These are phyloP conservation scores for Tyria jacobaeae DNA, from an alignment of 2,888 invertebrate genomes.

Conservation along the genomic window DNA sequence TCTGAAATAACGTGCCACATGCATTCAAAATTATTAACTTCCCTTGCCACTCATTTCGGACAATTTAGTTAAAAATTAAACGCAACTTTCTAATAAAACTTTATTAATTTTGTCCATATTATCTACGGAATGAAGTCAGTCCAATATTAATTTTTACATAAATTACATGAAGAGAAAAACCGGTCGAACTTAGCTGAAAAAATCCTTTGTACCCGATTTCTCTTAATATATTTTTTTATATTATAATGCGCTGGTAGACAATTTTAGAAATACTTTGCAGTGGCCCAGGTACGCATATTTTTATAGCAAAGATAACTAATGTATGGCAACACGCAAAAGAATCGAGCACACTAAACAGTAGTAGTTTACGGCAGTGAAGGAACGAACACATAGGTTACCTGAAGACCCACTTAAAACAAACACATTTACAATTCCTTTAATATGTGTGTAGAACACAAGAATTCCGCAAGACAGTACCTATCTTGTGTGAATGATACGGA, in stretches of 20 bases:
- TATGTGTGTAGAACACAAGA: constrained; percentile 64
- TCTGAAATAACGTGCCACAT: constrained; percentile 34
- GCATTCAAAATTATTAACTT: constrained; percentile 38
- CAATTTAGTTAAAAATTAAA: background rate
- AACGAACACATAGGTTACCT: constrained; percentile 45
- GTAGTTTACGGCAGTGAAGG: constrained; percentile 8
- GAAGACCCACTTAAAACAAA: constrained; percentile 53
- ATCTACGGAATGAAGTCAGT: background rate
- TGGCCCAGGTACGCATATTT: background rate
- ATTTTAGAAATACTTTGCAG: constrained; percentile 7
- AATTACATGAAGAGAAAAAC: constrained; percentile 7
- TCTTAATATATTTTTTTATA: constrained; percentile 9
- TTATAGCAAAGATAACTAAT: background rate
- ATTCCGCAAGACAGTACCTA: constrained; percentile 64
- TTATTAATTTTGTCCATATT: background rate
- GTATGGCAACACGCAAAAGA: constrained; percentile 16
- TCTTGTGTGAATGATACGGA: constrained; percentile 81
- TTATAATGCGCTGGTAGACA: background rate
- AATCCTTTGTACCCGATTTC: background rate
- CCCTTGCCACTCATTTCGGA: constrained; percentile 7
- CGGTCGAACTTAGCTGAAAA: constrained; percentile 1
- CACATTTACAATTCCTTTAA: constrained; percentile 62
- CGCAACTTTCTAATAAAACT: background rate
- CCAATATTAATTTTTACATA: background rate
- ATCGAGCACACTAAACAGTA: constrained; percentile 16